Evolutionary conservation across 2,113 vertebrate species (phyloP), one percentile per base, ranked within the genome.

Genomic region (Trinectes maculatus): DNA sequence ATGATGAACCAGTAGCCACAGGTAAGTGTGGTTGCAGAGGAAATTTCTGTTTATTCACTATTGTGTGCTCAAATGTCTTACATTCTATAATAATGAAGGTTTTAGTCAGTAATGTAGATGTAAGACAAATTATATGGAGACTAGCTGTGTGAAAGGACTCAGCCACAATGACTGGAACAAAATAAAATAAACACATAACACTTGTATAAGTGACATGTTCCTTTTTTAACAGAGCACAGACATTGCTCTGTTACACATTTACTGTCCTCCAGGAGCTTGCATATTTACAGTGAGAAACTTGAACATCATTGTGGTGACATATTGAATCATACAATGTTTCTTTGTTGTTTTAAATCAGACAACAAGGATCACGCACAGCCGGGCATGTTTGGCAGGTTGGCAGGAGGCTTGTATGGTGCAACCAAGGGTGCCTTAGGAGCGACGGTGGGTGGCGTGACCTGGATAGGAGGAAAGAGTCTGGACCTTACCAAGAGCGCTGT

Each of bases 361-460:
- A 80, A 91, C 82, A 98, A 98, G 89, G 96, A 94, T 79, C 96
- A 96, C 63, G 95, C 95, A 16, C 96, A 96, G 71, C 92, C 95
- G 5, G 93, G 98, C 83, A 92, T 99, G 94, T 81, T 99, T 29
- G 95, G 96, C 71, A 94, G 96, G 42, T 91, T 98, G 82, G 95
- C 96, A 1, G 96, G 96, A 18, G 96, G 98, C 52, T 88, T 99
- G 80, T 96, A 96, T 84, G 96, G 93, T 25, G 95, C 93, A 79
- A 99, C 98, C 18, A 99, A 95, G 74, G 97, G 97, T 80, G 97
- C 96, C 8, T 90, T 99, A 26, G 95, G 96, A 60, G 96, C 95
- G 44, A 99, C 98, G 0, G 93, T 98, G 21, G 95, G 95, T 1
- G 94, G 96, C 1, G 95, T 98, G 62, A 89, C 95, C 73, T 99